Evolutionary conservation across 2,113 vertebrate species (phyloP), one percentile per base, ranked within the genome.

Genomic region (Lagenorhynchus albirostris): DNA sequence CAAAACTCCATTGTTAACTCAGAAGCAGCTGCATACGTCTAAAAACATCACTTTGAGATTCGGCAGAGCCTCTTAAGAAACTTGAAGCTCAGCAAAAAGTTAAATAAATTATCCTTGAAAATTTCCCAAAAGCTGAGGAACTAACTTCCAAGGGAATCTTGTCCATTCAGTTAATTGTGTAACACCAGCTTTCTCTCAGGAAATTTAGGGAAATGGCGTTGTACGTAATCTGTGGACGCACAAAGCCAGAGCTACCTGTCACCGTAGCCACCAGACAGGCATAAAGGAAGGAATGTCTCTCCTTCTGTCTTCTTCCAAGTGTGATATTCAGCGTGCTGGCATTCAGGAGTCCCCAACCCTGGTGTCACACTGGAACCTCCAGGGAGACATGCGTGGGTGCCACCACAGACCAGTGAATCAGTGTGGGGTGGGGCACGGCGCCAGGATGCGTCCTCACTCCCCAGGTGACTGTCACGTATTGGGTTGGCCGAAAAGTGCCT

Each of bases 1-100:
- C 97, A 97, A 97, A 97, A 94, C 93, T 90, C 94, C 96, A 97
- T 97, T 98, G 97, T 98, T 97, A 95, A 97, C 67, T 84, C 92
- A 93, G 94, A 96, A 95, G 90, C 98, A 98, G 98, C 98, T 98
- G 97, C 92, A 70, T 80, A 86, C 1, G 11, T 97, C 96, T 96
- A 83, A 97, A 98, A 97, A 97, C 91, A 95, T 97, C 95, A 88
- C 93, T 97, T 84, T 58, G 92, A 74, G 71, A 96, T 88, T 96
- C 97, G 97, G 97, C 97, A 96, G 96, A 26, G 89, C 93, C 97
- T 97, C 92, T 95, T 81, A 96, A 96, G 92, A 95, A 98, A 97
- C 80, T 91, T 89, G 84, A 98, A 82, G 81, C 96, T 98, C 96
- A 98, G 97, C 96, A 97, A 91, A 97, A 98, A 93, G 90, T 96